Conservation (phyloP, 2,888 invertebrate genomes). For the Drosophila robusta region DNA sequence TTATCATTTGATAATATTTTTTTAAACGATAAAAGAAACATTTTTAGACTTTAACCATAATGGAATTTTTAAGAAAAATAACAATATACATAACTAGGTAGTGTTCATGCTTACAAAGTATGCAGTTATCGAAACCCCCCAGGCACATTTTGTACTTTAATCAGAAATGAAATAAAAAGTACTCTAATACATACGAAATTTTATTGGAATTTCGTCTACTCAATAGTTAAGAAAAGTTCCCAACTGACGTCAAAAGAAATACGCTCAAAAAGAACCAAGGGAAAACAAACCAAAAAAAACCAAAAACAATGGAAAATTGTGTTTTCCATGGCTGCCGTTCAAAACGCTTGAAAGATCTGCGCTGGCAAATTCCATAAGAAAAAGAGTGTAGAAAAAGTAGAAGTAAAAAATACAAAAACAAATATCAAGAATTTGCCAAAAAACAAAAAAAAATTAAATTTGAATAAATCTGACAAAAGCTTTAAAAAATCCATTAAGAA, state of each 20-base stretch:
- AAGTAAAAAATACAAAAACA: neutral
- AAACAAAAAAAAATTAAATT: conserved; percentile 14
- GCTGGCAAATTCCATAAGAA: conserved; percentile 17
- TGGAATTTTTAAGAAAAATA: too few relatives aligned
- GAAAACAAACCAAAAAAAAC: neutral
- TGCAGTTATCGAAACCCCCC: neutral
- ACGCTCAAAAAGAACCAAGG: neutral
- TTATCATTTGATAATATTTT: too few relatives aligned
- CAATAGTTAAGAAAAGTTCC: conserved; percentile 1
- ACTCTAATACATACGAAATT: neutral
- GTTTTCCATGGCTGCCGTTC: conserved; percentile 14
- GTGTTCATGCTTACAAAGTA: neutral
- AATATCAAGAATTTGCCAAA: conserved; percentile 14
- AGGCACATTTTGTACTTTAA: neutral
- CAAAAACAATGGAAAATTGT: conserved; percentile 11
- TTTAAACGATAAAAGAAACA: too few relatives aligned
- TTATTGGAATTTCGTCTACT: neutral
- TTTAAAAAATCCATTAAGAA: conserved; percentile 35
- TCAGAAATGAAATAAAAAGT: neutral
- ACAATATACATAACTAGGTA: too few relatives aligned
- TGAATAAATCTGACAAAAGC: conserved; percentile 18
- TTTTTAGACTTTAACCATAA: too few relatives aligned
- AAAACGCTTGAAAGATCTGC: neutral
- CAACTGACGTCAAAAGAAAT: conserved; percentile 28
- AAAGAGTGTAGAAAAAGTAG: conserved; percentile 1